These are phyloP conservation scores for Motacilla tschutschensis DNA, from an alignment of 2,113 vertebrate genomes.

Conservation along the genomic window DNA sequence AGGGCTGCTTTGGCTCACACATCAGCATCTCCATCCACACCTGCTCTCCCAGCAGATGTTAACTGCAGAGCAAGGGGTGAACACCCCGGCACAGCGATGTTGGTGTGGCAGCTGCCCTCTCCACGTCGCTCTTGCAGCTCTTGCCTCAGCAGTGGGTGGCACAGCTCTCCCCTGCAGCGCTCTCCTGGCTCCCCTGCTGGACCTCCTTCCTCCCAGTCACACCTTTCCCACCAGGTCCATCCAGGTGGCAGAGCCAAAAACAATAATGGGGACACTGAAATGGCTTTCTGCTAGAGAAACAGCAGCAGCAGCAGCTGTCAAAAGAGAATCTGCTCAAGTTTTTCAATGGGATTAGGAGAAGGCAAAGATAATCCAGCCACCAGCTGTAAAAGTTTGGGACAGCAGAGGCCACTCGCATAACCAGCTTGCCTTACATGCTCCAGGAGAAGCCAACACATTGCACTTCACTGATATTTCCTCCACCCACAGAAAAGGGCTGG, in stretches of 20 bases:
- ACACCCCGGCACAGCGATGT: not conserved
- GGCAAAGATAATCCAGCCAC: not conserved
- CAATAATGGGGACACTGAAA: not conserved
- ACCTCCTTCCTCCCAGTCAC: not conserved
- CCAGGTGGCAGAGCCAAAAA: not conserved
- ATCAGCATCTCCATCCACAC: not conserved
- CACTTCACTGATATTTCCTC: not conserved
- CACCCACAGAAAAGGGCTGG: not conserved
- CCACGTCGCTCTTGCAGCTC: not conserved
- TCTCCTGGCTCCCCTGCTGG: not conserved
- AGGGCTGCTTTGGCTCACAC: not conserved
- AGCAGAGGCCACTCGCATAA: not conserved
- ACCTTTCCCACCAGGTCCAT: not conserved
- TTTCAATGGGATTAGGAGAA: not conserved
- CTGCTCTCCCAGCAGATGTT: not conserved
- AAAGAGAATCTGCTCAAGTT: not conserved
- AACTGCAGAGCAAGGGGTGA: not conserved
- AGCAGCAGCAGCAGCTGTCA: not conserved
- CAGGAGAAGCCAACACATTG: not conserved
- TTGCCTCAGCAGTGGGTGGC: not conserved
- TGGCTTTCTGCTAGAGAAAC: not conserved
- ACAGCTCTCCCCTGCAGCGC: accelerated
- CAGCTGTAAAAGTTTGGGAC: not conserved
- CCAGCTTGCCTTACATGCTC: not conserved
- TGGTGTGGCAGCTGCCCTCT: not conserved